Evolutionary conservation across 2,797 vertebrate genomes (phyloP).

Genomic region (Hippopotamyrus pictus): DNA sequence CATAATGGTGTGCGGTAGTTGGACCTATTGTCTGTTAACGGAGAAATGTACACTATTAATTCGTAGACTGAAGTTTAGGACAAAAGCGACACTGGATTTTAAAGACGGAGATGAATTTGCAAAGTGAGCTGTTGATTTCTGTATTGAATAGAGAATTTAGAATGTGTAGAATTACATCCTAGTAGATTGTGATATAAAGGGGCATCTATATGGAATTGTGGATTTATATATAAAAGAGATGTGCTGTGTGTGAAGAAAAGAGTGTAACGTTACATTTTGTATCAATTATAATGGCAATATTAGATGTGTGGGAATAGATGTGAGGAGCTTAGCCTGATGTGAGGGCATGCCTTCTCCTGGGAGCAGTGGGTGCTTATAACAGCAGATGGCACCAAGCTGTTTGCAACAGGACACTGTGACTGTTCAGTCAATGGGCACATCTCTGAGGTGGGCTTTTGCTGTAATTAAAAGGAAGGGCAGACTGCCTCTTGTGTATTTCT

Average conservation of each 20-base stretch:
- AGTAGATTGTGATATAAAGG: neutral
- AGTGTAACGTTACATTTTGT: neutral
- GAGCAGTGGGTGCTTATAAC: neutral
- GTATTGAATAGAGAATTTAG: neutral
- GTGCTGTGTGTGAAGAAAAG: neutral
- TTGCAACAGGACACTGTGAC: neutral
- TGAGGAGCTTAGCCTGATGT: neutral
- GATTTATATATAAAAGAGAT: neutral
- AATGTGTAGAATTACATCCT: neutral
- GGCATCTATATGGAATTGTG: neutral
- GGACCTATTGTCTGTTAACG: neutral
- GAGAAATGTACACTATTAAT: neutral
- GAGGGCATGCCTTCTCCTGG: neutral
- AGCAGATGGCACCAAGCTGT: conserved; percentile 14
- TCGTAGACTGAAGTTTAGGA: neutral
- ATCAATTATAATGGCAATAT: neutral
- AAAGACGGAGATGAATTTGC: neutral
- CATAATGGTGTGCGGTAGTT: neutral
- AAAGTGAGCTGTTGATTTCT: neutral
- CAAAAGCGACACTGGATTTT: neutral
- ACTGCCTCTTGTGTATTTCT: neutral
- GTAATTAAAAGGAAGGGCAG: neutral
- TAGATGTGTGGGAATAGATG: neutral
- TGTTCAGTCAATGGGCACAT: neutral
- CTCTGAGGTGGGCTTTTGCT: neutral